Percentiles rank a stretch among this genome's conserved stretches.
Evolutionary conservation across 1,140 invertebrate genomes (phyloP).

Genomic region (Gyrodactylus salaris): DNA sequence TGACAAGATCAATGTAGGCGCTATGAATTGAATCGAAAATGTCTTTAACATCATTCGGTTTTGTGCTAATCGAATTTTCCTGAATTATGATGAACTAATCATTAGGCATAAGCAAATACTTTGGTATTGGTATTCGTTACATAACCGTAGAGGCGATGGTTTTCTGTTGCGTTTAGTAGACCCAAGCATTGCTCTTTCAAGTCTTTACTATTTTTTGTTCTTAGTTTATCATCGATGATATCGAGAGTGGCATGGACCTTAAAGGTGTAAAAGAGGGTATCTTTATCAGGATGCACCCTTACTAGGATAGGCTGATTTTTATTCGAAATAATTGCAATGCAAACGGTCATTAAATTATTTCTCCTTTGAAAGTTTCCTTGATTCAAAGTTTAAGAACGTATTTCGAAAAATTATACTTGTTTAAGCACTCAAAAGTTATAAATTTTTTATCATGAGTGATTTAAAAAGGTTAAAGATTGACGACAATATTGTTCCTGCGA

Average conservation of each 20-base stretch:
- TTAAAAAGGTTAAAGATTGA: no score
- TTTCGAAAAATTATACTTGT: no score
- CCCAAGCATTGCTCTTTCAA: background rate
- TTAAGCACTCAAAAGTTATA: no score
- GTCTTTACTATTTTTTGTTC: background rate
- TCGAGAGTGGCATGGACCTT: background rate
- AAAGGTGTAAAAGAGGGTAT: background rate
- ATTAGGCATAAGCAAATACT: no score
- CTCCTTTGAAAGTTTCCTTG: background rate
- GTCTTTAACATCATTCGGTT: background rate
- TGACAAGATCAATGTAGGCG: background rate
- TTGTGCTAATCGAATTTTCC: background rate
- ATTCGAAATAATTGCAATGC: background rate
- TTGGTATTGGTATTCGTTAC: background rate
- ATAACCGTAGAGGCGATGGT: constrained; percentile 2
- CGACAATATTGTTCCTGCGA: no score
- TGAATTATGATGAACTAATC: constrained; percentile 1
- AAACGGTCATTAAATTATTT: background rate
- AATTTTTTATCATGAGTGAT: no score
- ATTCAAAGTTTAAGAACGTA: no score
- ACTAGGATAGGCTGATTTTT: background rate
- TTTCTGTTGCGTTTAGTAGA: background rate
- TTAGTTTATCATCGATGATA: background rate
- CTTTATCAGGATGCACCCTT: background rate
- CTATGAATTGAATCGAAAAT: background rate